A percentile compares a stretch with the other conserved stretches of the same genome.
These are phyloP conservation scores for human DNA, from an alignment of 2,113 vertebrate genomes.

Conservation along the genomic window GRCh38 chr3:60524001-60524500, in stretches of 20 bases:
- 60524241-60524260: background rate
- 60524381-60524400: background rate
- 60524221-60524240: background rate
- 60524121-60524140: background rate
- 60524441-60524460: background rate
- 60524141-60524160: background rate
- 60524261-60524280: background rate
- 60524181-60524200: background rate
- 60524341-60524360: background rate
- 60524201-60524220: background rate
- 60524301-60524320: background rate
- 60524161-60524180: background rate
- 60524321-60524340: background rate
- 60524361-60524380: background rate
- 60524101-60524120: background rate
- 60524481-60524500: background rate
- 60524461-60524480: background rate
- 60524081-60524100: background rate
- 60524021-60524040: background rate
- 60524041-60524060: background rate
- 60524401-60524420: background rate
- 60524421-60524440: background rate
- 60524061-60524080: background rate
- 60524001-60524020: background rate
- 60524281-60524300: background rate